Evolutionary conservation across 2,113 vertebrate genomes (phyloP), one percentile per base, ranked within the genome.

Genomic region (Dasypus novemcinctus): DNA sequence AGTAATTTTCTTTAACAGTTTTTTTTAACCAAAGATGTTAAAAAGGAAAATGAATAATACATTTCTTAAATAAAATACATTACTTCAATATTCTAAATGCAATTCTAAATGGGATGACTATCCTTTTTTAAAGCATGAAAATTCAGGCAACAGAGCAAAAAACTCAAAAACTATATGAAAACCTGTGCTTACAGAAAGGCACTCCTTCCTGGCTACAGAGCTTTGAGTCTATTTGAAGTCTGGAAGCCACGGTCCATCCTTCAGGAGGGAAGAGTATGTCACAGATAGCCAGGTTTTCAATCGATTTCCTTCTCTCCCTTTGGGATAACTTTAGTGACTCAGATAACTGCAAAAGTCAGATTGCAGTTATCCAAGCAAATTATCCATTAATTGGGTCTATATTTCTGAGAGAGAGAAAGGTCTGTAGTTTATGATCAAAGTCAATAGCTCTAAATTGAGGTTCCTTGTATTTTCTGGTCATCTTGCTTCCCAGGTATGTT

Each of bases 401-500:
- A 81, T 97, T 97, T 88, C 95, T 98, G 61, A 99, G 98, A 71
- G 98, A 98, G 17, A 99, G 75, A 69, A 99, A 99, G 0, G 80
- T 96, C 57, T 97, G 97, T 78, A 99, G 97, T 85, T 98, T 99
- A 84, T 98, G 94, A 57, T 99, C 98, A 87, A 99, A 98, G 97
- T 99, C 99, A 38, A 96, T 97, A 20, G 99, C 98, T 68, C 98
- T 97, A 83, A 98, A 98, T 91, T 94, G 96, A 85, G 98, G 98
- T 33, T 98, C 98, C 82, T 38, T 98, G 97, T 99, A 99, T 1
- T 97, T 98, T 54, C 86, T 97, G 3, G 95, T 98, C 99, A 99
- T 99, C 74, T 94, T 97, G 76, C 98, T 94, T 71, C 98, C 98
- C 88, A 99, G 98, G 97, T 99, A 99, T 20, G 98, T 98, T 66